A percentile compares a stretch with the other conserved stretches of the same genome.
These are phyloP conservation scores for Apis laboriosa DNA, from an alignment of 1,140 invertebrate genomes.

Conservation along the genomic window DNA sequence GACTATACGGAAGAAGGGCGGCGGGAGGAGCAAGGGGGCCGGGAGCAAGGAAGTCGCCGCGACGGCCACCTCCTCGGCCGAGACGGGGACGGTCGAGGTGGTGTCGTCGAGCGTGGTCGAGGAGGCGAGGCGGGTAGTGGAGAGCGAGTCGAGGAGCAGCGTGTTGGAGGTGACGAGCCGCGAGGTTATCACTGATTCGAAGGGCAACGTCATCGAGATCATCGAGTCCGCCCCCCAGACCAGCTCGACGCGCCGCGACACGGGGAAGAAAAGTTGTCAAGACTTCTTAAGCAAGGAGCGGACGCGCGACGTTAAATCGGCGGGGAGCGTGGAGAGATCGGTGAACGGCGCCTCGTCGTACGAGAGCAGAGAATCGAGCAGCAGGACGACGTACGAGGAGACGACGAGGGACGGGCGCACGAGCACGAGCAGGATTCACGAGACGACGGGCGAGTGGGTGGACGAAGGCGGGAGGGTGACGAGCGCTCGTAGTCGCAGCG, in stretches of 20 bases:
- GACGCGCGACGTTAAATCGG: constrained; percentile 47
- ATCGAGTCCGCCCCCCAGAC: constrained; percentile 49
- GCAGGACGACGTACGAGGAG: constrained; percentile 57
- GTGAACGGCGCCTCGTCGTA: constrained; percentile 49
- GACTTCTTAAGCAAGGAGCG: constrained; percentile 67
- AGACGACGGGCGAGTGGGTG: not conserved
- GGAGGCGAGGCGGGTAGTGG: constrained; percentile 66
- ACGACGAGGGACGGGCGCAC: constrained; percentile 64
- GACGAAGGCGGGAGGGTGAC: constrained; percentile 62
- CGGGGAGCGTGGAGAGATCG: constrained; percentile 24
- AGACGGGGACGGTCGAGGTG: constrained; percentile 58
- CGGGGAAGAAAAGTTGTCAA: constrained; percentile 57
- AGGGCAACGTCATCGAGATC: constrained; percentile 73
- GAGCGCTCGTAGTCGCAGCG: constrained; percentile 59
- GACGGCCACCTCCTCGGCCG: constrained; percentile 44
- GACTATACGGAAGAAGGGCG: constrained; percentile 58
- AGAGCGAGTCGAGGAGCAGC: constrained; percentile 69
- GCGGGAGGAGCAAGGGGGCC: constrained; percentile 52
- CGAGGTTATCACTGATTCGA: constrained; percentile 73
- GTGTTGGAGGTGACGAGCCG: constrained; percentile 69
- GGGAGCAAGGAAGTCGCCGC: constrained; percentile 56
- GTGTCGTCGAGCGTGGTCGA: constrained; percentile 71
- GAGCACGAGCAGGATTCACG: constrained; percentile 62
- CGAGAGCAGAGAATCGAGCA: constrained; percentile 59
- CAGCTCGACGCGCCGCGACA: too few relatives aligned